Evolutionary conservation across 2,797 vertebrate species (phyloP), one percentile per base, ranked within the genome.

Genomic region (Xiphophorus birchmanni): DNA sequence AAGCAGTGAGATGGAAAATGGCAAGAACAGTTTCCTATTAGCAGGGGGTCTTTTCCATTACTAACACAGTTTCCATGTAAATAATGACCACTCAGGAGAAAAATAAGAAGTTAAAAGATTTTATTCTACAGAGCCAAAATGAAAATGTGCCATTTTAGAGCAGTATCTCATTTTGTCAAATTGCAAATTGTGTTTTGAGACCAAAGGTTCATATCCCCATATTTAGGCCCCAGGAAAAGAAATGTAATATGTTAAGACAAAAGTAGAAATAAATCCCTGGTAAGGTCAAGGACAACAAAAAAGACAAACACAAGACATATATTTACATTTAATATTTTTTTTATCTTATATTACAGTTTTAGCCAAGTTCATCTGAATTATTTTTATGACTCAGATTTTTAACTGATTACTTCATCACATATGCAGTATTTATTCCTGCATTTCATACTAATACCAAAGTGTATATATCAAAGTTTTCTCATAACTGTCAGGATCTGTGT

Each of bases 11-110:
- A 91, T 83, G 58, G 74, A 86, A 77, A 92, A 90, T 77, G 71
- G 84, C 77, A 69, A 80, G 71, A 60, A 72, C 17, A 13, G 29
- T 86, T 94, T 94, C 80, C 89, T 91, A 94, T 94, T 94, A 92
- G 83, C 77, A 52, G 44, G 82, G 81, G 84, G 88, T 82, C 79
- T 81, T 82, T 83, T 84, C 78, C 42, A 75, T 67, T 42, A 80
- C 88, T 86, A 63, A 72, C 21, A 26, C 40, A 72, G 42, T 13
- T 72, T 29, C 40, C 26, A 44, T 42, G 65, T 69, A 72, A 72
- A 72, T 44, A 72, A 72, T 45, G 26, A 72, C 23, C 26, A 67
- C 40, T 75, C 74, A 69, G 21, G 35, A 74, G 58, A 4, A 72
- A 60, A 83, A 88, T 90, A 83, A 74, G 73, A 79, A 87, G 76